These are phyloP conservation scores for Ornithoptera priamus DNA, from an alignment of 2,888 invertebrate species.

Conservation along the genomic window DNA sequence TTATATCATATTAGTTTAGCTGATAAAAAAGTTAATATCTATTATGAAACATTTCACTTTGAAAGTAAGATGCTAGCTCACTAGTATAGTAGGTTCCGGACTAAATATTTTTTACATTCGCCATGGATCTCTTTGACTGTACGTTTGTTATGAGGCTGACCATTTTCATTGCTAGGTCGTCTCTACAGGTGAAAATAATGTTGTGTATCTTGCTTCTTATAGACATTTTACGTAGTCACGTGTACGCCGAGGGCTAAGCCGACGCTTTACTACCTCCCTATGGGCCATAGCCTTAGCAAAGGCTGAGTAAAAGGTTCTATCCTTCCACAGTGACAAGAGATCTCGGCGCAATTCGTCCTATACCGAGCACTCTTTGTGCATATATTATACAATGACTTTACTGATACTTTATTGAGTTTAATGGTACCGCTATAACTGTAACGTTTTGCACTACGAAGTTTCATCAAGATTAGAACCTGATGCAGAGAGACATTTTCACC, in stretches of 20 bases:
- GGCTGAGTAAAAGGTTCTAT: background rate
- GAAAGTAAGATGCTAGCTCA: no score
- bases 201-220: background rate
- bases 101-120: no score
- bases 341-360: background rate
- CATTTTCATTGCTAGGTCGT: no score
- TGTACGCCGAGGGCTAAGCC: background rate
- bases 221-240: background rate
- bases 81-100: no score
- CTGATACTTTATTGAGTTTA: no score
- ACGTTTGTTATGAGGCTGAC: no score
- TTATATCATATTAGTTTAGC: no score
- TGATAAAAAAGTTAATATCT: no score
- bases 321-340: background rate
- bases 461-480: conserved; percentile 4
- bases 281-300: no score
- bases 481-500: conserved; percentile 5
- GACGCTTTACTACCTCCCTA: no score
- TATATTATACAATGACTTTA: background rate
- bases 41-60: no score
- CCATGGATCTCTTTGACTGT: no score
- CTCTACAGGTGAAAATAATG: background rate
- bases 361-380: background rate
- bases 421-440: conserved; percentile 4
- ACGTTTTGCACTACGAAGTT: background rate